phyloP scores from a whole-genome alignment of 1,140 invertebrate species.

The Drosophila jambulina region DNA sequence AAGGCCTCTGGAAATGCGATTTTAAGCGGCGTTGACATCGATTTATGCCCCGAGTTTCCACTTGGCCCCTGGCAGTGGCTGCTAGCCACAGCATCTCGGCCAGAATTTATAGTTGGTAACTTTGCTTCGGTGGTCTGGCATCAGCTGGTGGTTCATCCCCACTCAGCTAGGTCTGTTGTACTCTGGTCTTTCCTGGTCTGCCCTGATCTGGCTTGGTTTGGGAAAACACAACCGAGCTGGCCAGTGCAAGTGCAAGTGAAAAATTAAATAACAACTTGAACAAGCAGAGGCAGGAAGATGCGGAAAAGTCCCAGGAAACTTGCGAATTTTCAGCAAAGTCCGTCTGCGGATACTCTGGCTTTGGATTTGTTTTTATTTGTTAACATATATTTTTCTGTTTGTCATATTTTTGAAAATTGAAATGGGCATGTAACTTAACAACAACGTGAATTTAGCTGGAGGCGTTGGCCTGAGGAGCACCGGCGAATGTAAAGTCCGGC shows the following conservation, averaged over 20 bases:
- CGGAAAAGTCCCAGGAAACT: not conserved
- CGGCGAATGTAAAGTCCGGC: constrained; percentile 1
- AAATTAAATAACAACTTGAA: constrained; percentile 76
- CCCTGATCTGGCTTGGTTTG: constrained; percentile 1
- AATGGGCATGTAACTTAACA: not conserved
- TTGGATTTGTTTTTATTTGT: not conserved
- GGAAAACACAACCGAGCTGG: constrained; percentile 31
- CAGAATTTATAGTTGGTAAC: constrained; percentile 60
- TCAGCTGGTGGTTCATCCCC: constrained; percentile 64
- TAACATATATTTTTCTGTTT: no score
- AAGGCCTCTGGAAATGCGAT: constrained; percentile 56
- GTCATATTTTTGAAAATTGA: not conserved
- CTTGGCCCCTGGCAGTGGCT: constrained; percentile 29
- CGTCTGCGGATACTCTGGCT: not conserved
- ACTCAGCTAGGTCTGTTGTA: not conserved
- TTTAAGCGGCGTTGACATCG: constrained; percentile 71
- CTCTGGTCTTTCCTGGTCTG: not conserved
- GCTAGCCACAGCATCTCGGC: constrained; percentile 26
- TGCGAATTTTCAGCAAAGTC: not conserved
- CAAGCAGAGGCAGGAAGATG: constrained; percentile 21
- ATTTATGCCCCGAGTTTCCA: constrained; percentile 70
- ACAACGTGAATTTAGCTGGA: constrained; percentile 23
- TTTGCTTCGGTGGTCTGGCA: constrained; percentile 56
- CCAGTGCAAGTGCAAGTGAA: constrained; percentile 63
- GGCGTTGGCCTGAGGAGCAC: constrained; percentile 9